Evolutionary conservation across 92 coral and sea anemone genomes (phyloP).

Genomic region (Virgularia gustaviana): DNA sequence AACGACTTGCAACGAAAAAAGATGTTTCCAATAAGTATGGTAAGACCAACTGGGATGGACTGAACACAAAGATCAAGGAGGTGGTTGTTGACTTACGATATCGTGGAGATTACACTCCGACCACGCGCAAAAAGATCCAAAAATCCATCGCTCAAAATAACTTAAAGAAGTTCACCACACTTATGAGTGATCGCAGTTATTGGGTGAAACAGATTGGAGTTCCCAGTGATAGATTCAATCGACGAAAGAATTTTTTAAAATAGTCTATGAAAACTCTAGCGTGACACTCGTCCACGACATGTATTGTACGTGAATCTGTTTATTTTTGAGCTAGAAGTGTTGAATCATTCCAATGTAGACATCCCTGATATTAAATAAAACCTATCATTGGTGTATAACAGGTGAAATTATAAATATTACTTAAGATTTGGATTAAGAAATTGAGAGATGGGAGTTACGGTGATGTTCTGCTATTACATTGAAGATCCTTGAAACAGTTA

Average conservation of each 20-base stretch:
- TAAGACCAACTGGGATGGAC: slow-evolving; percentile 27
- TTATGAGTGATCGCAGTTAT: slow-evolving; percentile 12
- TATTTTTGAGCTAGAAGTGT: too few relatives aligned
- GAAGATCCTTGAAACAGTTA: too few relatives aligned
- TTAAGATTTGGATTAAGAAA: too few relatives aligned
- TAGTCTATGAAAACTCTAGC: too few relatives aligned
- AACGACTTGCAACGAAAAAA: slow-evolving; percentile 13
- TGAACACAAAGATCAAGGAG: slow-evolving; percentile 33
- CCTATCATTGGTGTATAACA: too few relatives aligned
- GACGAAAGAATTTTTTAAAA: slow-evolving; percentile 29
- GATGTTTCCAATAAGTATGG: slow-evolving; percentile 28
- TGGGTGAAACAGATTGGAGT: slow-evolving; percentile 18
- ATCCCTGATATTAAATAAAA: too few relatives aligned
- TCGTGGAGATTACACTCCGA: slow-evolving; percentile 45
- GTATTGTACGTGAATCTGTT: too few relatives aligned
- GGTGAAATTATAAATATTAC: too few relatives aligned
- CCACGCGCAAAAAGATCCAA: slow-evolving; percentile 26
- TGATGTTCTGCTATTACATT: too few relatives aligned
- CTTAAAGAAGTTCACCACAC: slow-evolving; percentile 9
- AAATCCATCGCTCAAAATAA: slow-evolving; percentile 17
- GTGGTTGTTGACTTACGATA: slow-evolving; percentile 34
- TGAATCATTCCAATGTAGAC: too few relatives aligned
- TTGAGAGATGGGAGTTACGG: too few relatives aligned
- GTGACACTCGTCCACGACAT: too few relatives aligned
- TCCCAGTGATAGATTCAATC: slow-evolving; percentile 30